Base-by-base conservation (phyloP, 1,140 invertebrate genomes). In the Luehdorfia chinensis region DNA sequence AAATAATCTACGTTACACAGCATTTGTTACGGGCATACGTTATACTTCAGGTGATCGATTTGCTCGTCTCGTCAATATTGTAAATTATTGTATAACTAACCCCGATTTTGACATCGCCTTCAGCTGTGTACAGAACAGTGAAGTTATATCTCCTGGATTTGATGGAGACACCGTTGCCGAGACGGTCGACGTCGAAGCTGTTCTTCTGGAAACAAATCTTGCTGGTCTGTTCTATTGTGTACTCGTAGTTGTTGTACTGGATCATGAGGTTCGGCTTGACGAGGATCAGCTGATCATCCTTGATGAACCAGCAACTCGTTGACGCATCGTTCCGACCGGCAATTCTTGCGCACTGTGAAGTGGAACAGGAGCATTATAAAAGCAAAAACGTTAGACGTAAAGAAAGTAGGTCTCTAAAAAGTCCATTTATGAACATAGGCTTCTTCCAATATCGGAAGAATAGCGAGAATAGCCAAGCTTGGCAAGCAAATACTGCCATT, bases 21-120 rank as follows among this genome's bases (percentile, higher is more conserved):
- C n/a, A n/a, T n/a, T n/a, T n/a, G n/a, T n/a, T n/a, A n/a, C n/a
- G n/a, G n/a, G n/a, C n/a, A n/a, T n/a, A n/a, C n/a, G n/a, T n/a
- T n/a, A n/a, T n/a, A n/a, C n/a, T n/a, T n/a, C n/a, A n/a, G n/a
- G n/a, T n/a, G n/a, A n/a, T n/a, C n/a, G n/a, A n/a, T n/a, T n/a
- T n/a, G n/a, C n/a, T n/a, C n/a, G n/a, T n/a, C n/a, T n/a, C n/a
- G n/a, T n/a, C n/a, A n/a, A n/a, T n/a, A n/a, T n/a, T n/a, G n/a
- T n/a, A n/a, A n/a, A n/a, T n/a, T n/a, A n/a, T n/a, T n/a, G n/a
- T n/a, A n/a, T n/a, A n/a, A 59, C 71, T 80, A 46, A 95, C 90
- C 44, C 91, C 92, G 48, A 95, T 87, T 71, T 93, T 94, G 0
- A 93, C 86, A 53, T 93, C 92, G 1, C 90, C 90, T 50, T 91